Evolutionary conservation across 2,797 vertebrate species (phyloP), one percentile per base, ranked within the genome.

Genomic region (Enteromius anoplus): DNA sequence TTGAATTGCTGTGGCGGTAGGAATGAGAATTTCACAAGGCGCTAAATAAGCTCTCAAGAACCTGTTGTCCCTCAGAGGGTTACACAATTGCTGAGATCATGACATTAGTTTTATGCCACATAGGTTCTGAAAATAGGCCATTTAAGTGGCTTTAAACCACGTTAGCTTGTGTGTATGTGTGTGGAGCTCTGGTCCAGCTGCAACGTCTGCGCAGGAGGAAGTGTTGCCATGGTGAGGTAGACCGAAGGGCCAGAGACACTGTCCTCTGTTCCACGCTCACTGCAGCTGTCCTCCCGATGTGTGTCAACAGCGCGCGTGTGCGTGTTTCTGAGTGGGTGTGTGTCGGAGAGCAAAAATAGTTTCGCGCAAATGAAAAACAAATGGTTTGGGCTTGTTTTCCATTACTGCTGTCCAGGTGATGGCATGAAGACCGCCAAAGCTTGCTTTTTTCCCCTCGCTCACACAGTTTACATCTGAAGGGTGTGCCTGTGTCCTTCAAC

Each of bases 151-250:
- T 82, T 53, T 69, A 82, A 75, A 69, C 70, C 42, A 26, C 64
- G 75, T 84, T 65, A 51, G 29, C 65, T 60, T 55, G 76, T 70
- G 82, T 69, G 55, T 82, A 73, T 79, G 78, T 78, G 84, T 55
- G 72, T 75, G 78, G 65, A 90, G 86, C 86, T 83, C 88, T 89
- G 90, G 92, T 91, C 91, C 91, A 94, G 92, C 94, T 94, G 91
- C 90, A 86, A 88, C 91, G 89, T 89, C 88, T 89, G 87, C 91
- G 82, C 92, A 92, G 93, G 89, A 90, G 91, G 92, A 93, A 90
- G 92, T 88, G 93, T 95, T 95, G 93, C 93, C 93, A 94, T 94
- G 94, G 93, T 92, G 93, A 94, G 90, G 85, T 66, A 82, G 90
- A 89, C 90, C 88, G 86, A 89, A 69, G 87, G 89, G 89, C 91